phyloP scores from a whole-genome alignment of 1,140 invertebrate species.

The Calosoma granatense region DNA sequence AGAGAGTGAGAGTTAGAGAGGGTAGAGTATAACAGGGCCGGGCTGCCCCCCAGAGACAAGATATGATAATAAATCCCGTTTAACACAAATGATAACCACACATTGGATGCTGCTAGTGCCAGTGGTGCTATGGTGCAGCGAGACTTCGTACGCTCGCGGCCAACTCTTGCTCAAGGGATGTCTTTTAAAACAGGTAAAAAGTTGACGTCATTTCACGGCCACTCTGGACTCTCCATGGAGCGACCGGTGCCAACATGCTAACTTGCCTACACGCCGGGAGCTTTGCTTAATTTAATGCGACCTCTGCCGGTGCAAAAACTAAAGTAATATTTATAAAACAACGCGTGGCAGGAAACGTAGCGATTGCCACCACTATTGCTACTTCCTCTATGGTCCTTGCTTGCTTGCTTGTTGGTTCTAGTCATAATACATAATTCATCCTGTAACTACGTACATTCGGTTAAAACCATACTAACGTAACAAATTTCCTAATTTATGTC shows the following conservation, averaged over 20 bases:
- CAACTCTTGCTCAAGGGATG: background rate
- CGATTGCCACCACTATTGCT: too few relatives aligned
- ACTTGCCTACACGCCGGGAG: background rate
- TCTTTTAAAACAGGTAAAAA: slow-evolving; percentile 8
- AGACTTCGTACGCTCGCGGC: background rate
- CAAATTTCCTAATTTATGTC: too few relatives aligned
- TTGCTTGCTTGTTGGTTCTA: too few relatives aligned
- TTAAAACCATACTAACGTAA: too few relatives aligned
- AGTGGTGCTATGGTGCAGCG: background rate
- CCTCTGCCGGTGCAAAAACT: background rate
- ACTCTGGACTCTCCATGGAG: too few relatives aligned
- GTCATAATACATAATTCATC: too few relatives aligned
- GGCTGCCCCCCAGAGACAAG: background rate
- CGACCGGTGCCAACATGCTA: background rate
- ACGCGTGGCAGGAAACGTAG: too few relatives aligned
- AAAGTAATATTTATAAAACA: background rate
- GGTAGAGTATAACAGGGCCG: background rate
- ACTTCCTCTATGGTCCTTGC: too few relatives aligned
- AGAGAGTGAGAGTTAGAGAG: background rate
- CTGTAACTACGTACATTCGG: too few relatives aligned
- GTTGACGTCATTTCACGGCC: background rate
- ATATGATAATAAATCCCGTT: slow-evolving; percentile 7
- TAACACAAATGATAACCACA: slow-evolving; percentile 3
- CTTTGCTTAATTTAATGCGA: background rate
- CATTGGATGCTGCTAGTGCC: too few relatives aligned